Evolutionary conservation across 2,888 invertebrate genomes (phyloP).

Genomic region (Atethmia centrago): DNA sequence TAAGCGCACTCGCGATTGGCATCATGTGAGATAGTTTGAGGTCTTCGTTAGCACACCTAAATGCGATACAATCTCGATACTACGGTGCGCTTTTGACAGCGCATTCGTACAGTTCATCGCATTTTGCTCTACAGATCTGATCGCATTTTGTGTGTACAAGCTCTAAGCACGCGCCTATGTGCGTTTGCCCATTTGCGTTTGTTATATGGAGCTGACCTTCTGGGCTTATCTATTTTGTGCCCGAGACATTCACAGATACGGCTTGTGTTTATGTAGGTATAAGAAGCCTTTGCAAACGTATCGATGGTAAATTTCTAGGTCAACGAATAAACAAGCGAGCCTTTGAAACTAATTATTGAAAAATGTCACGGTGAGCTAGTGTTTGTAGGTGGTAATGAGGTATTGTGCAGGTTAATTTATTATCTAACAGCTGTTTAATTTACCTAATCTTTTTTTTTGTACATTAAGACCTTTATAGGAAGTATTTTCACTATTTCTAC

Average conservation of each 20-base stretch:
- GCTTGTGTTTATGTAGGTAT: slow-evolving; percentile 21
- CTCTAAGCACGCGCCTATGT: neutral
- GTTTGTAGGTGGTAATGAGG: slow-evolving; percentile 12
- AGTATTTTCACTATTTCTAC: neutral
- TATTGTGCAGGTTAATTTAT: slow-evolving; percentile 1
- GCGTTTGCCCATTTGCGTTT: neutral
- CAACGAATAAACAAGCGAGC: slow-evolving; percentile 2
- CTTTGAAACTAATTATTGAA: slow-evolving; percentile 2
- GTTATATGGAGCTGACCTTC: neutral
- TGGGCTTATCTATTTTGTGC: neutral
- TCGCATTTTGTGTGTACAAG: neutral
- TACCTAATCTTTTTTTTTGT: neutral
- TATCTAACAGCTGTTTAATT: neutral
- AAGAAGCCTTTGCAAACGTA: slow-evolving; percentile 9
- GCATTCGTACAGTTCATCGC: neutral
- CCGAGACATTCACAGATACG: neutral
- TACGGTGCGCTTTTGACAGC: neutral
- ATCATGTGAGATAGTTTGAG: neutral
- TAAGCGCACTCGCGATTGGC: neutral
- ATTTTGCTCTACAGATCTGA: neutral
- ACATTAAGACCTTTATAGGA: neutral
- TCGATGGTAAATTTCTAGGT: slow-evolving; percentile 20
- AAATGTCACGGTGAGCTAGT: slow-evolving; percentile 24
- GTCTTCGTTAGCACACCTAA: neutral
- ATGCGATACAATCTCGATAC: neutral